Conservation (phyloP, 2,888 invertebrate genomes). For the Chloroclysta siterata region DNA sequence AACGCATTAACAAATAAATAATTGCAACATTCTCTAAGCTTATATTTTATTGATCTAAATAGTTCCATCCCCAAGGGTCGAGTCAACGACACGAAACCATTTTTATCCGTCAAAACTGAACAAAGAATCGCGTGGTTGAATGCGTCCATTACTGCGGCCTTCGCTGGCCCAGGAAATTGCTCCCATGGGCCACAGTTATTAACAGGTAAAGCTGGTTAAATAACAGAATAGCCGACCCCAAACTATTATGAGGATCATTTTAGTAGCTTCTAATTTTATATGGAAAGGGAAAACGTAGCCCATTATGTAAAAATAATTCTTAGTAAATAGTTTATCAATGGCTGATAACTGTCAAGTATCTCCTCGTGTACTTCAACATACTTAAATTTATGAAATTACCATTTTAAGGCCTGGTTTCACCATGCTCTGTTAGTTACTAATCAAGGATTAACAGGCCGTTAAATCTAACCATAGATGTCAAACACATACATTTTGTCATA, state of each 20-base stretch:
- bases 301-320: no score
- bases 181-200: slow-evolving; percentile 57
- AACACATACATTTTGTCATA: no score
- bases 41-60: not conserved
- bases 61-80: not conserved
- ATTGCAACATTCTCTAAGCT: not conserved
- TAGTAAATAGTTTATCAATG: no score
- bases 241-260: not conserved
- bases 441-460: no score
- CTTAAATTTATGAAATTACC: no score
- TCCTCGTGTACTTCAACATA: no score
- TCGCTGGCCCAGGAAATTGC: slow-evolving; percentile 58
- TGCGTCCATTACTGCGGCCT: slow-evolving; percentile 50
- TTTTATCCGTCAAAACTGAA: slow-evolving; percentile 37
- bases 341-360: no score
- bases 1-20: no score
- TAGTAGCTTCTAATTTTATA: not conserved
- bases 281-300: not conserved
- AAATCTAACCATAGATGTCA: no score
- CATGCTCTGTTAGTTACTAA: no score
- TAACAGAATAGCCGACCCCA: slow-evolving; percentile 10
- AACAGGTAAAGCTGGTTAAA: slow-evolving; percentile 35
- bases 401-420: no score
- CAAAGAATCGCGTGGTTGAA: slow-evolving; percentile 36
- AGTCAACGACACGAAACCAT: slow-evolving; percentile 18